A percentile compares a stretch with the other conserved stretches of the same genome.
Evolutionary conservation across 2,888 invertebrate species (phyloP).

Genomic region (Callosobruchus maculatus): DNA sequence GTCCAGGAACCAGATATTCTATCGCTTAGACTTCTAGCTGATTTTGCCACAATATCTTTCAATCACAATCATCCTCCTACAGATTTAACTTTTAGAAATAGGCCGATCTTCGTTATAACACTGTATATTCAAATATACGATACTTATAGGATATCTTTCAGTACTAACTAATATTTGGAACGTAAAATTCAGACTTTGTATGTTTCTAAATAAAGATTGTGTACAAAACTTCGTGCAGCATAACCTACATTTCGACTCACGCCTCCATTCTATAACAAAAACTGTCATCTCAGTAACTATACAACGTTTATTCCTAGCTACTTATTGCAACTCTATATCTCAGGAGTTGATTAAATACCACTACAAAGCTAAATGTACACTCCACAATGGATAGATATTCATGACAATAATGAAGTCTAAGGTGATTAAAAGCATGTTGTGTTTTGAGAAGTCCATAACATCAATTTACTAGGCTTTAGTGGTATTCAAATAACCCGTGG

Average conservation of each 20-base stretch:
- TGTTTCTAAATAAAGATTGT: conserved; percentile 14
- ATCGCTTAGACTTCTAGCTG: background rate
- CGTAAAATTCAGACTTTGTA: conserved; percentile 34
- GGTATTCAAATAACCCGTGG: background rate
- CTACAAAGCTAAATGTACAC: background rate
- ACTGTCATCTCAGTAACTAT: background rate
- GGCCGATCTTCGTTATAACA: background rate
- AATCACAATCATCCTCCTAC: background rate
- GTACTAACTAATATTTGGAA: conserved; percentile 30
- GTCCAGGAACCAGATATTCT: too few relatives aligned
- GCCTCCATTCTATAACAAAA: background rate
- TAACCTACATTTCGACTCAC: background rate
- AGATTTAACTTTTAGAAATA: background rate
- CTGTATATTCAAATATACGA: conserved; percentile 1
- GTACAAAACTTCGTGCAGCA: background rate
- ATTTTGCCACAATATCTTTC: background rate
- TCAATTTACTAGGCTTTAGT: background rate
- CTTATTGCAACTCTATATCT: background rate
- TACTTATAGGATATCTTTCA: conserved; percentile 15
- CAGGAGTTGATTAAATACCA: too few relatives aligned
- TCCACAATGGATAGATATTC: background rate
- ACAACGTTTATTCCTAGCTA: background rate
- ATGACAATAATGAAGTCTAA: background rate
- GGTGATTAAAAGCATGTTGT: background rate
- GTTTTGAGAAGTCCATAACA: too few relatives aligned